Evolutionary conservation across 2,113 vertebrate species (phyloP), one percentile per base, ranked within the genome.

Genomic region (Rhodinocichla rosea): DNA sequence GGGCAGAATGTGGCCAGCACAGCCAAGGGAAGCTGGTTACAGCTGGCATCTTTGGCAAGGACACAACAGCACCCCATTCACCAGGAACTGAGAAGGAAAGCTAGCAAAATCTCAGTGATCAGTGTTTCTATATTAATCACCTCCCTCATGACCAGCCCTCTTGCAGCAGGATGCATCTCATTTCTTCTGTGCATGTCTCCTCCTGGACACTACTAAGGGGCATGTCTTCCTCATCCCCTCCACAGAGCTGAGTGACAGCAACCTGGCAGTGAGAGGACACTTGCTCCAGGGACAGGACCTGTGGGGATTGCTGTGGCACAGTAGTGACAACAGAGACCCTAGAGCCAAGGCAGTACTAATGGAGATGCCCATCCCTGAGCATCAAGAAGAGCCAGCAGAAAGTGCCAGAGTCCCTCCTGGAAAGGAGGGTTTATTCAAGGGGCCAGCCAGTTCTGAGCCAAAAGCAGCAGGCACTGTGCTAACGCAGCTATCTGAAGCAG

Each of bases 1-100:
- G 11, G 33, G 23, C 9, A 20, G 40, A 57, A 42, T 1, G 0
- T 32, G 47, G 7, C 52, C 65, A 60, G 65, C 10, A 4, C 0
- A 0, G 33, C 53, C 0, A 0, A 83, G 35, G 42, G 42, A 45
- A 85, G 27, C 44, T 71, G 57, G 42, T 16, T 27, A 6, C 47
- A 63, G 15, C n/a, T 1, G 1, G 37, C 71, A 53, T 32, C 42
- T 26, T 69, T 7, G 2, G 20, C 3, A 1, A 55, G 52, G 42
- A 42, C 35, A 26, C 3, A 3, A 28, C 10, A 67, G 42, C 55
- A 64, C 28, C 27, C 30, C 39, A 5, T 75, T 63, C 44, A 62
- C 20, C 23, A 47, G 70, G 15, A 65, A 27, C 0, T 45, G 74
- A 63, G 35, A 44, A 92, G 57, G 24, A 90, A 21, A 27, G 40